Base-by-base conservation (phyloP, 2,113 vertebrate species). In the Mus musculus region DNA sequence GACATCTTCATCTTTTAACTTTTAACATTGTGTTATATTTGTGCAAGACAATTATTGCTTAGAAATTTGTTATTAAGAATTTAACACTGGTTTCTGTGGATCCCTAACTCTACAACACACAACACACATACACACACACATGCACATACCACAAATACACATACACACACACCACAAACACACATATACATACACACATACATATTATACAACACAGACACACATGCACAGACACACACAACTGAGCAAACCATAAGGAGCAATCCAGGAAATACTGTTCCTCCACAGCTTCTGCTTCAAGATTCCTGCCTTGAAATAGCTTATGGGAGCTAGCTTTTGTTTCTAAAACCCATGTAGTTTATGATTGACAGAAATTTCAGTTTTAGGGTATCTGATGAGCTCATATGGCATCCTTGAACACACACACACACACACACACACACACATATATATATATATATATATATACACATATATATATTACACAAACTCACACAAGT, bases 21-120 rank as follows among this genome's bases (percentile, higher is more conserved):
- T 63, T 78, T 39, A 80, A 59, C 3, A 16, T 17, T 52, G 13
- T 11, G 2, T 81, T 78, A 82, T 76, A 80, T 24, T 63, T 28
- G 52, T 22, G 67, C 24, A 88, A 11, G 39, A 67, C 10, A 76
- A 59, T 12, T 85, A 69, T 59, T 80, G 26, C 88, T 91, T 33
- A 89, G 77, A 88, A 95, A 69, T 39, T 9, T 56, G 52, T 91
- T 77, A 39, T 59, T 36, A 46, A 77, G 30, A 89, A 26, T 36
- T 92, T 90, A 69, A 26, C 24, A 5, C 54, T 56, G 22, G 9
- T 71, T 11, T 30, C 56, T 90, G 46, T 28, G 16, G n/a, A 26
- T 33, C 22, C 7, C 10, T 9, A 11, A 5, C 24, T 73, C 30
- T 1, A 20, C 1, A 56, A 30, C 7, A 20, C 4, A 24, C 7